Base-by-base conservation (phyloP, 2,113 vertebrate genomes). In the Takifugu bimaculatus region DNA sequence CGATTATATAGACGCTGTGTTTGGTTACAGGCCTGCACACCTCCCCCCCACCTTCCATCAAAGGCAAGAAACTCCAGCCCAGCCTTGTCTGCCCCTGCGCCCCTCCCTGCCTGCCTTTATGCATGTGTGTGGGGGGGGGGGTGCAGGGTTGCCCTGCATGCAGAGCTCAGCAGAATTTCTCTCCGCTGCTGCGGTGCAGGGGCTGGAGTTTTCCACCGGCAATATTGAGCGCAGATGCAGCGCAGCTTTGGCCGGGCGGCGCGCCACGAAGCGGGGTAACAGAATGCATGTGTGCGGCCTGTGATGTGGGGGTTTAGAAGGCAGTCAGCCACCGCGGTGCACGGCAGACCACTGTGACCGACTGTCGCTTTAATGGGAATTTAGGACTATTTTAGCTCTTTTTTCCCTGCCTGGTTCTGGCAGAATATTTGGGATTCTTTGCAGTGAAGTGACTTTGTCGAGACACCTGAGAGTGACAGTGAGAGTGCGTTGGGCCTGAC, bases 161-260 rank as follows among this genome's bases (percentile, higher is more conserved):
- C 86, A 77, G 59, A 32, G 78, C 77, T 89, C 84, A 88, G 86
- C 88, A 88, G 72, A 88, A 88, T 75, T 14, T 69, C 75, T 70
- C 68, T 70, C 76, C 65, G 62, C 64, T 11, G 6, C 78, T 72
- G 48, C 66, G 67, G 77, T 73, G 83, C 26, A 62, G 25, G 48
- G 63, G 50, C 83, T 84, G 78, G 84, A 77, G 75, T 78, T 87
- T 89, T 89, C 87, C 84, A 86, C 70, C 71, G 53, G 61, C 60
- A 56, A 58, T 71, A 75, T 77, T 61, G 61, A 74, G 60, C 54
- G 1, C 27, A 44, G 59, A 67, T 43, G 53, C 51, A 68, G 76
- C 26, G 3, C 2, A 50, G 62, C 71, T 60, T 32, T 73, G 35
- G 12, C 20, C 2, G 66, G 2, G 66, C 66, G 52, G 63, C 68